Base-by-base conservation (phyloP, 2,888 invertebrate species). In the Pollenia griseotomentosa region DNA sequence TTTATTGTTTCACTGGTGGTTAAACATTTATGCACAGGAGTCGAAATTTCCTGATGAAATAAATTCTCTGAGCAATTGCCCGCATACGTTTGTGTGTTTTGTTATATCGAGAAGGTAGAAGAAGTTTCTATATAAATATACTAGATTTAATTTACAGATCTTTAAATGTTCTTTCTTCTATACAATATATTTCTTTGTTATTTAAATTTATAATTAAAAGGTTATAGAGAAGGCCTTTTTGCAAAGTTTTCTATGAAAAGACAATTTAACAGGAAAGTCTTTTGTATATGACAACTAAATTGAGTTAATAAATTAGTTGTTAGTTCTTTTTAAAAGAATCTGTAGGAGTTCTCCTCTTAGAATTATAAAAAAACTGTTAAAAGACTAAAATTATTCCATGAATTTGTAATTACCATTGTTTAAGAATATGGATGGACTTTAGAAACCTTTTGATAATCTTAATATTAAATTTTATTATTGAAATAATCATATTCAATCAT, bases 1-100 rank as follows among this genome's bases (percentile, higher is more conserved):
- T 74, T 55, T 33, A 83, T 79, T 85, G 75, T 85, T 82, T 63
- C 51, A 74, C 16, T 74, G 66, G 48, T 48, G 48, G 66, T 82
- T 74, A 44, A 86, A 78, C 68, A 78, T 82, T 77, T 73, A 81
- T 48, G 55, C 19, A 44, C 46, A 42, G 48, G 48, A 66, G 65
- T 66, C 48, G 11, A 57, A 33, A 40, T 63, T 19, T 33, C 33
- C 51, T 51, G 59, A 59, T 71, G 66, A 71, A 59, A 57, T 46
- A 57, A 73, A 55, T 80, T 33, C 44, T 16, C n/a, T 55, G 46
- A 65, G 40, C 12, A 12, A 1, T 9, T 51, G 10, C 10, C 42
- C 44, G 4, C 8, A 6, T 55, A 16, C 40, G 12, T 61, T 19
- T n/a, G 57, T 59, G 40, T 70, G 23, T 66, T 57, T 16, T 48